These are phyloP conservation scores for Enteromius unitaeniatus DNA, from an alignment of 2,797 vertebrate species.

Conservation along the genomic window DNA sequence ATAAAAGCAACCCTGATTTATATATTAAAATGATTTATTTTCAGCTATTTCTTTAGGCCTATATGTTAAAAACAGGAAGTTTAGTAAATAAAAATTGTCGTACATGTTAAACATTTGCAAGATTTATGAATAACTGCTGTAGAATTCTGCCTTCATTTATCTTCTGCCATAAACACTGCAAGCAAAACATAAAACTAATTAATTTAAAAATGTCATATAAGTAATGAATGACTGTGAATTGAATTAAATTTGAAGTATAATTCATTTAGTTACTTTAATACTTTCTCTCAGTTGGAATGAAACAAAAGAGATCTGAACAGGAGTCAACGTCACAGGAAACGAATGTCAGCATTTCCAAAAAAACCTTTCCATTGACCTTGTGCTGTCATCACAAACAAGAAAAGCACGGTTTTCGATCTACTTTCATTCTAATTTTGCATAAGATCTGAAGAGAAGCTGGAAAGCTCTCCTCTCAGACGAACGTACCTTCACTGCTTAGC, in stretches of 20 bases:
- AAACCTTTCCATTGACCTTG: slow-evolving; percentile 38
- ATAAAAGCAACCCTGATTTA: neutral
- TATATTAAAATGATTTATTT: too few species aligned
- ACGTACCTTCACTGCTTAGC: neutral
- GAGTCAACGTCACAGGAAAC: slow-evolving; percentile 5
- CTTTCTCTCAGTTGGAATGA: neutral
- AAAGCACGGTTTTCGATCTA: slow-evolving; percentile 1
- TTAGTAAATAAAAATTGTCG: too few species aligned
- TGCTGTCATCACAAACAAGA: slow-evolving; percentile 14
- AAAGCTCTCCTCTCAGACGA: neutral
- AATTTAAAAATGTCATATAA: neutral
- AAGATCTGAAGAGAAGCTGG: neutral
- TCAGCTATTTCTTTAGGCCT: neutral
- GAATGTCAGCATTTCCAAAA: slow-evolving; percentile 37
- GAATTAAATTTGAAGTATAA: neutral
- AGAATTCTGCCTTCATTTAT: neutral
- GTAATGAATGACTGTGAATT: neutral
- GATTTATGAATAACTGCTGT: neutral
- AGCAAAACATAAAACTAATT: neutral
- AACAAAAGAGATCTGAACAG: neutral
- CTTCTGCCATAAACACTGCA: neutral
- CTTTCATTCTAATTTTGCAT: slow-evolving; percentile 7
- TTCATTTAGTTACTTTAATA: neutral
- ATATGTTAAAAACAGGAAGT: neutral
- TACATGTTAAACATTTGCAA: neutral